Base-by-base conservation (phyloP, 1,140 invertebrate species). In the Drosophila sulfurigaster region DNA sequence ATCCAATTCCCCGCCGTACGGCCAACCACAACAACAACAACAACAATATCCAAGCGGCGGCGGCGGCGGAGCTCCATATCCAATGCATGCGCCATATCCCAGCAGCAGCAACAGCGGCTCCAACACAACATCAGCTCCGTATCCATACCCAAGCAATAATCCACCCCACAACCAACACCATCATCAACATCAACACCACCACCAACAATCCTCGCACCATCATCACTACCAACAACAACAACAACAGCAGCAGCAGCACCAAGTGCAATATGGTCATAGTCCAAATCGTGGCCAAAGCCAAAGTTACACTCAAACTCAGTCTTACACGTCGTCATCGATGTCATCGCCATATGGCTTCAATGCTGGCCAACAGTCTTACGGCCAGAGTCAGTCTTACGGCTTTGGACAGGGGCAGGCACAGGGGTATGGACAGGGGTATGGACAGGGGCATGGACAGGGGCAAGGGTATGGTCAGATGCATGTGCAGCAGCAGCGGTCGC, bases 391-490 rank as follows among this genome's bases (percentile, higher is more conserved):
- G 20, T 20, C 68, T 45, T 10, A 35, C 4, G 51, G 41, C 6
- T 4, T 85, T 41, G 69, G 51, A 2, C 59, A 62, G 60, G 35
- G 3, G 30, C 25, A 20, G 70, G 52, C 30, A 20, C 56, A 58
- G 1, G 66, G n/a, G 2, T 38, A 45, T 6, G 46, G 32, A 0
- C 66, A 59, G 1, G 32, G 52, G 1, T 6, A 66, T 1, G 63
- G 28, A 0, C n/a, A 38, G 6, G 65, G 30, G 5, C n/a, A 58
- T 10, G 52, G 28, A 0, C 46, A 52, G 1, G 56, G 78, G 13
- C 25, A 79, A 11, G 80, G 75, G 49, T 64, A 85, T 32, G 79
- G 71, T 69, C 79, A 87, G 41, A 64, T 59, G 79, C 79, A 87
- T 46, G 69, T 56, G 57, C 85, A 89, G 35, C 85, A 89, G 35